Evolutionary conservation across 2,888 invertebrate species (phyloP).

Genomic region (Dasysyrphus tricinctus): DNA sequence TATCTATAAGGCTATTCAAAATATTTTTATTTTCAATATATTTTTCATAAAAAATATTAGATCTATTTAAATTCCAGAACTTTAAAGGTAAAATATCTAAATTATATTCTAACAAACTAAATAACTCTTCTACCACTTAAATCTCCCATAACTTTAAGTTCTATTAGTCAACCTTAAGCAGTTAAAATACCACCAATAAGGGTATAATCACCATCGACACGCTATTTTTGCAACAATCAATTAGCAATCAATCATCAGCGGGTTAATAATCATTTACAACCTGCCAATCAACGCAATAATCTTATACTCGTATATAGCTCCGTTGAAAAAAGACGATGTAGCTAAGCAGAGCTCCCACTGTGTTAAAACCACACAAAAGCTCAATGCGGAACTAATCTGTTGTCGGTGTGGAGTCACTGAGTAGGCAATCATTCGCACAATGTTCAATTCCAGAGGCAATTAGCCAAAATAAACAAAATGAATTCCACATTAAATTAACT

Average conservation of each 20-base stretch:
- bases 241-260: constrained; percentile 48
- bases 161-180: not conserved
- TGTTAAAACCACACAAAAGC: constrained; percentile 22
- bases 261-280: constrained; percentile 56
- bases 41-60: too few relatives aligned
- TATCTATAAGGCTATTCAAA: too few relatives aligned
- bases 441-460: constrained; percentile 51
- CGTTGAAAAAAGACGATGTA: not conserved
- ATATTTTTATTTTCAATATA: too few relatives aligned
- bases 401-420: not conserved
- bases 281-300: constrained; percentile 55
- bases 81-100: too few relatives aligned
- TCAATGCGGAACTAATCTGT: constrained; percentile 68
- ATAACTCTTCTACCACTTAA: not conserved
- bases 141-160: not conserved
- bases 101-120: too few relatives aligned
- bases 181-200: constrained; percentile 15
- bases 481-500: constrained; percentile 56
- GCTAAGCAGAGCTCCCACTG: constrained; percentile 30
- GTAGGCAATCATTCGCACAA: constrained; percentile 45
- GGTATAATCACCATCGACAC: constrained; percentile 33
- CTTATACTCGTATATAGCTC: not conserved
- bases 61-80: too few relatives aligned
- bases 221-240: constrained; percentile 30
- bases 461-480: constrained; percentile 70